Conservation (phyloP, 2,797 vertebrate species). For the Intellagama lesueurii region DNA sequence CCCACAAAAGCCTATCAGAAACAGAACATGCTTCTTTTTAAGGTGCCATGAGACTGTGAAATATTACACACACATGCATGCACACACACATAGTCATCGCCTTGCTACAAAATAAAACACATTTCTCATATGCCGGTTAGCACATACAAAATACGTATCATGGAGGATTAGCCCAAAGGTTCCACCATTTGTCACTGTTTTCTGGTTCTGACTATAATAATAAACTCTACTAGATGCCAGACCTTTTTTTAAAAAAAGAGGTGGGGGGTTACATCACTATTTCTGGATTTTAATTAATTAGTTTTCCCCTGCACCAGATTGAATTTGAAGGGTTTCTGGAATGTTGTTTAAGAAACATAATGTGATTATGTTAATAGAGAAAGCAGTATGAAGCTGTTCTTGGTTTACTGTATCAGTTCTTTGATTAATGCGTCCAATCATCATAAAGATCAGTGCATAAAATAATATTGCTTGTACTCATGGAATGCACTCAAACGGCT, state of each 20-base stretch:
- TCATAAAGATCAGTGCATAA: conserved; percentile 51
- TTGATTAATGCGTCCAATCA: conserved; percentile 50
- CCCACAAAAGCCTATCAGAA: background rate
- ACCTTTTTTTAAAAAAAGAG: background rate
- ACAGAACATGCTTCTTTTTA: background rate
- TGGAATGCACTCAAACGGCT: conserved; percentile 29
- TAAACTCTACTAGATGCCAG: background rate
- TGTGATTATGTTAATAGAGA: conserved; percentile 41
- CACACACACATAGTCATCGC: background rate
- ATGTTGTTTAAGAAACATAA: conserved; percentile 44
- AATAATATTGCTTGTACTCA: conserved; percentile 28
- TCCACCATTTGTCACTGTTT: background rate
- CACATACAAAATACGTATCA: background rate
- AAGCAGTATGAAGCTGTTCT: conserved; percentile 37
- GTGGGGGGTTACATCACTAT: background rate
- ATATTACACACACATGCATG: background rate
- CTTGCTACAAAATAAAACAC: background rate
- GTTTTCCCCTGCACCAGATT: conserved; percentile 11
- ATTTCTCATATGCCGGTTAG: background rate
- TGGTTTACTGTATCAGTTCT: conserved; percentile 43
- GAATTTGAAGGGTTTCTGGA: conserved; percentile 29
- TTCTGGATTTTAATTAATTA: conserved; percentile 32
- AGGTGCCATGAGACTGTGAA: background rate
- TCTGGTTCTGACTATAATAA: background rate
- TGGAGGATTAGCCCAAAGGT: background rate